Evolutionary conservation across 2,888 invertebrate genomes (phyloP).

Genomic region (Flabesymbios commensalis): DNA sequence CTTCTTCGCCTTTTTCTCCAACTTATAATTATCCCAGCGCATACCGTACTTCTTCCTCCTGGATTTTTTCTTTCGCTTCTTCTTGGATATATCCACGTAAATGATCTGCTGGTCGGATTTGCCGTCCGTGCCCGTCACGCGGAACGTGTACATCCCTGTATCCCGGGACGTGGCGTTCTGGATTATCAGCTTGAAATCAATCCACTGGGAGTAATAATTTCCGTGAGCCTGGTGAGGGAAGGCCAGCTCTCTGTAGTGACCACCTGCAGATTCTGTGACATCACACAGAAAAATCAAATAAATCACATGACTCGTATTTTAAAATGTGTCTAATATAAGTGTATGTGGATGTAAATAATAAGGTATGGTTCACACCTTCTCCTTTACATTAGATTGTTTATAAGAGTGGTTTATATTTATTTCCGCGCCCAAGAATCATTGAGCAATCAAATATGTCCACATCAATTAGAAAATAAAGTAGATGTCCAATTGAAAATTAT

Average conservation of each 20-base stretch:
- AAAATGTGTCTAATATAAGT: no score
- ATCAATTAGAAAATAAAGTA: no score
- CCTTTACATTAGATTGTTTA: no score
- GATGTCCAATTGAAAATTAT: no score
- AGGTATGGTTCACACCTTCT: not conserved
- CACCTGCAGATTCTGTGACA: no score
- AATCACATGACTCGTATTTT: no score
- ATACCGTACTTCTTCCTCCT: not conserved
- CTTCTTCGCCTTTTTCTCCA: not conserved
- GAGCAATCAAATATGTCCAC: no score
- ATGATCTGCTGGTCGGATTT: conserved; percentile 19
- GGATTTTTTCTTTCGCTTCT: conserved; percentile 13
- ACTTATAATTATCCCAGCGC: not conserved
- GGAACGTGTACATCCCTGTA: conserved; percentile 32
- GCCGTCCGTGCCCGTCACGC: conserved; percentile 18
- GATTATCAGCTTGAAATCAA: conserved; percentile 32
- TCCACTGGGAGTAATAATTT: conserved; percentile 29
- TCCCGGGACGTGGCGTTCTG: conserved; percentile 32
- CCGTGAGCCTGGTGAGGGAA: conserved; percentile 27
- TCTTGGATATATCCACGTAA: conserved; percentile 31
- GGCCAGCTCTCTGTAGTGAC: conserved; percentile 21
- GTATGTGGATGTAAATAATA: not conserved
- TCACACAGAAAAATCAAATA: not conserved
- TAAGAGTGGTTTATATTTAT: no score
- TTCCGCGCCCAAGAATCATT: no score